Base-by-base conservation (phyloP, 2,888 invertebrate genomes). In the Phrixothrix hirtus region DNA sequence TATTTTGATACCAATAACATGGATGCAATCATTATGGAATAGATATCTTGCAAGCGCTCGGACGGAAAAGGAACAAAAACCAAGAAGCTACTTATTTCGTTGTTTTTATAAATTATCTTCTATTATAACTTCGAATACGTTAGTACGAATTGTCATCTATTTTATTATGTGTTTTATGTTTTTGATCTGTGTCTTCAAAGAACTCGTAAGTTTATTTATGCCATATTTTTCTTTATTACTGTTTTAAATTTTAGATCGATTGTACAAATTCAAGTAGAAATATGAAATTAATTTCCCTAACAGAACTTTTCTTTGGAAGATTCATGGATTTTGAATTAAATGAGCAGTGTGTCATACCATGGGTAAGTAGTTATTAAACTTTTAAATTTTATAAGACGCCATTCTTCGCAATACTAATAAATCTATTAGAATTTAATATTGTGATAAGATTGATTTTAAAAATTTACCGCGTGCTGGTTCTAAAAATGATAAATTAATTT, bases 1-100 rank as follows among this genome's bases (percentile, higher is more conserved):
- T 1, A 59, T 84, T 1, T 74, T 89, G 58, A 77, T 89, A 44
- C 84, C 88, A 0, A 68, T 89, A 4, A 84, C 85, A 0, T 92
- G 92, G 92, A 86, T 86, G 54, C 85, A 88, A 65, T 87, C 86
- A 61, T 65, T 86, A 1, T 89, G 88, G 88, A 79, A 79, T 54
- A 77, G 50, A 50, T 68, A 62, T 54, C 29, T 61, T 6, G 54
- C 60, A 3, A 59, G 58, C 77, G 75, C 73, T 1, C 76, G 77
- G 59, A 77, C 79, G 10, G 74, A 81, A 58, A 77, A 80, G n/a
- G 73, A 81, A n/a, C 76, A 79, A 10, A 79, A 80, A 53, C 87
- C 88, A 0, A 75, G 74, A 25, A 81, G 81, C 55, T 31, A 2
- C 3, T 1, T 81, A 5, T 65, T 87, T 1, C 75, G 79, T 32